Percentiles rank a stretch among this genome's conserved stretches.
Conservation (phyloP, 2,113 vertebrate genomes). For the Gorsachius goisagi region DNA sequence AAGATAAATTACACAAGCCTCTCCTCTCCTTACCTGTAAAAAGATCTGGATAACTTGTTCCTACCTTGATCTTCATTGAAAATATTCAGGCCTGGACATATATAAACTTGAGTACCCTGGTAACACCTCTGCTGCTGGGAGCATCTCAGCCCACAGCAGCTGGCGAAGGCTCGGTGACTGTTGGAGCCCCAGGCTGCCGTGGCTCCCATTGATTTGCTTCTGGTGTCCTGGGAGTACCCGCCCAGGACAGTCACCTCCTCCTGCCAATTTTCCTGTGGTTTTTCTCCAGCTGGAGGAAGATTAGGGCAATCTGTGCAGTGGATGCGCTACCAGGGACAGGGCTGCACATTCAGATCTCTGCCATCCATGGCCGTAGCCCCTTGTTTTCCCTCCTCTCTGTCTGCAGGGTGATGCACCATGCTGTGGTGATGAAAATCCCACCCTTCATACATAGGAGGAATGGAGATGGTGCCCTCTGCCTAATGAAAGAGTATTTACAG, state of each 20-base stretch:
- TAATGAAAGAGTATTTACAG: not conserved
- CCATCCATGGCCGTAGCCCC: not conserved
- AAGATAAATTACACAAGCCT: not conserved
- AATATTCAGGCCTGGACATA: not conserved
- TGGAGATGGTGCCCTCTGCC: not conserved
- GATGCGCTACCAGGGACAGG: not conserved
- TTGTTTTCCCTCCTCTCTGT: not conserved
- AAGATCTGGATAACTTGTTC: not conserved
- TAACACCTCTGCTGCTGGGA: not conserved
- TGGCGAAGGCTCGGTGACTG: not conserved
- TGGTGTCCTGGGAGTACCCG: not conserved
- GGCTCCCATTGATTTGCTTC: fast-evolving
- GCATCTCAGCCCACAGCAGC: not conserved
- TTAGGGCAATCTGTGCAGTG: not conserved
- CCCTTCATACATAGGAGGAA: not conserved
- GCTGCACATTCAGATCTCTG: not conserved
- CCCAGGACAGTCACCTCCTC: not conserved
- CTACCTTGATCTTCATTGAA: not conserved
- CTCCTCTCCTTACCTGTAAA: not conserved
- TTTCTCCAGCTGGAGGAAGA: not conserved
- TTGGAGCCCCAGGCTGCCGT: not conserved
- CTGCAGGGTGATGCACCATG: fast-evolving
- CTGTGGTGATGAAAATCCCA: not conserved
- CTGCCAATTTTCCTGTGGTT: not conserved
- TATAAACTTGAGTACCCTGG: not conserved